Evolutionary conservation across 2,888 invertebrate species (phyloP), one percentile per base, ranked within the genome.

Genomic region (Hirtodrosophila confusa): DNA sequence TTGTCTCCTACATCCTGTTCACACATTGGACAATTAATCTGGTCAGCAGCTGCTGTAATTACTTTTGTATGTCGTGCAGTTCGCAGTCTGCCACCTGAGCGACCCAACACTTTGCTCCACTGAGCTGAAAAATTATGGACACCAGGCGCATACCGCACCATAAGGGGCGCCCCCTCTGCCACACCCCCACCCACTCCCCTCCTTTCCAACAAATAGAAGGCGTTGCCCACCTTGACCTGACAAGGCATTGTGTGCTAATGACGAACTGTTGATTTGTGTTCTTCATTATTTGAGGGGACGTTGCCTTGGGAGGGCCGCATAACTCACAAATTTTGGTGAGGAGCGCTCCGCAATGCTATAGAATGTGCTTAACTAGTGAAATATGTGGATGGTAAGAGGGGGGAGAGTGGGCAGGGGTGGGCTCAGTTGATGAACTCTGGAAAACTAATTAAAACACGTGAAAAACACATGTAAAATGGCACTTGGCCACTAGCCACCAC

Each of bases 381-480:
- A 44, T 8, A 39, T 33, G 35, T 17, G 54, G 12, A 9, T 37
- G 33, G n/a, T n/a, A n/a, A n/a, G n/a, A n/a, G n/a, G n/a, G n/a
- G n/a, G n/a, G n/a, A n/a, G n/a, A n/a, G n/a, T n/a, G 23, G 29
- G 49, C 35, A 27, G 8, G 44, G 60, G 36, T 40, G 29, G 24
- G 27, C 51, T 60, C 54, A 73, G 80, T 71, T 86, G 79, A 82
- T 82, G 83, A 82, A 87, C 86, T 85, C 80, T 57, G 66, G 37
- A 85, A 87, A 82, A 87, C 88, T 82, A 87, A 82, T 82, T 82
- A 82, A 87, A 82, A 73, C 82, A 85, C 86, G 79, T 85, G 80
- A 71, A 68, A 68, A 78, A 68, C 69, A 69, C 65, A 86, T 75
- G 78, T 60, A 62, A 73, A 67, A 68, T 62, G 68, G 54, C 62